Conservation (phyloP, 2,888 invertebrate species). For the Orthonevra nobilis region DNA sequence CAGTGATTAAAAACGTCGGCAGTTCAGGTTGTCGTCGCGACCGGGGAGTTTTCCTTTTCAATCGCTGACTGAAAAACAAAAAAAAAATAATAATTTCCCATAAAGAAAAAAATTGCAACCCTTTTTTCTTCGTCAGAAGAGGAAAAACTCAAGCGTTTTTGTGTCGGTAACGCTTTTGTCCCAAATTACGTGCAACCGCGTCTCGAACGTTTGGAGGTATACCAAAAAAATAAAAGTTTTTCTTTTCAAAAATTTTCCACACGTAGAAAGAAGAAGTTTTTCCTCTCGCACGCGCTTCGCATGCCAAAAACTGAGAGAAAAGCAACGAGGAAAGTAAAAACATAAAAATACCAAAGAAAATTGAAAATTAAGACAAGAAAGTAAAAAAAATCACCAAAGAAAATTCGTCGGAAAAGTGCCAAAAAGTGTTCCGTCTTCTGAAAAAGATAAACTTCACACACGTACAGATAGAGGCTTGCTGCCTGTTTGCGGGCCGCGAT, state of each 20-base stretch:
- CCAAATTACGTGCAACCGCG: slow-evolving; percentile 14
- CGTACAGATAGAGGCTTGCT: no score
- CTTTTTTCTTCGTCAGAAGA: neutral
- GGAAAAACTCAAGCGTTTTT: neutral
- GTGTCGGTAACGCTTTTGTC: slow-evolving; percentile 4
- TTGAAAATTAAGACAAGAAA: slow-evolving; percentile 27
- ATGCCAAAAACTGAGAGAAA: no score
- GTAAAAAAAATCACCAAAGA: neutral
- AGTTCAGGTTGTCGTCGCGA: slow-evolving; percentile 52
- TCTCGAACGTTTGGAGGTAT: neutral
- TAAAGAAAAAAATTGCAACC: slow-evolving; percentile 23
- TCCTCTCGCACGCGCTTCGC: neutral
- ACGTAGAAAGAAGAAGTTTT: slow-evolving; percentile 25
- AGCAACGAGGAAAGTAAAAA: neutral
- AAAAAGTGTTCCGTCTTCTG: slow-evolving; percentile 27
- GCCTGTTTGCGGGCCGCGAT: slow-evolving; percentile 44
- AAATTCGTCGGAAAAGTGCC: slow-evolving; percentile 43
- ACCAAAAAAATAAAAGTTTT: slow-evolving; percentile 12
- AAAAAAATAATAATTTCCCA: no score
- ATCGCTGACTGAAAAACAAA: no score
- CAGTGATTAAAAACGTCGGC: slow-evolving; percentile 65
- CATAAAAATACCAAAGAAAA: slow-evolving; percentile 22
- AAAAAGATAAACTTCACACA: slow-evolving; percentile 8
- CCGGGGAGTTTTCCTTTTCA: no score
- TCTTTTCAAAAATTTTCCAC: slow-evolving; percentile 30